These are phyloP conservation scores for Pangasius larnaudii DNA, from an alignment of 2,797 vertebrate genomes.

Conservation along the genomic window DNA sequence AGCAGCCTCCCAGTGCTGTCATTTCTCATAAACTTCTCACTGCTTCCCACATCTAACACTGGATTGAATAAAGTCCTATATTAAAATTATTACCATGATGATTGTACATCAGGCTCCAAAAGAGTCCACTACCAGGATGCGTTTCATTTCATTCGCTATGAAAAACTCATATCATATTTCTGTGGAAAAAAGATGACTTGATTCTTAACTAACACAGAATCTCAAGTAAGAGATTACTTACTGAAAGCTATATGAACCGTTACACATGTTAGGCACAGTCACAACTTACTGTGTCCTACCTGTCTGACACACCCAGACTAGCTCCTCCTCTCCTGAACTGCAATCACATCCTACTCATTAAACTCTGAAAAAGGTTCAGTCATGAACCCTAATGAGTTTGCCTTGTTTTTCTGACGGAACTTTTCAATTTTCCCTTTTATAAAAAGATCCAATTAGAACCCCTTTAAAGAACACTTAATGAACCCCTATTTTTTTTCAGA, in stretches of 20 bases:
- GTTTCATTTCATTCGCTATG: background rate
- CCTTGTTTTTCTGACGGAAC: background rate
- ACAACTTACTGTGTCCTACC: background rate
- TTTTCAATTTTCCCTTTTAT: background rate
- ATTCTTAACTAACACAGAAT: background rate
- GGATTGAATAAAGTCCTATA: background rate
- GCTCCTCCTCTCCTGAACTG: background rate
- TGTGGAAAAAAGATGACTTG: background rate
- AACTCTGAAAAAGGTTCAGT: background rate
- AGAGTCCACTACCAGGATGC: background rate
- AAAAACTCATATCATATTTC: background rate
- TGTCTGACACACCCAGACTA: background rate
- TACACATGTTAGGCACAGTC: too few relatives aligned
- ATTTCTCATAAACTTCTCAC: background rate
- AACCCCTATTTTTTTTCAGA: background rate
- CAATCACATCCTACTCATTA: background rate
- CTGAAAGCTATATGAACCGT: too few relatives aligned
- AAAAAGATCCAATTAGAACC: background rate
- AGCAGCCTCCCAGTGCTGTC: background rate
- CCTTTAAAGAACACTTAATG: background rate
- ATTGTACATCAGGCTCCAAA: background rate
- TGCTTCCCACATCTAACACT: background rate
- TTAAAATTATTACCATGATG: background rate
- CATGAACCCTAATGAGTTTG: background rate
- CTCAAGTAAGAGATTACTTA: background rate